Evolutionary conservation across 2,888 invertebrate genomes (phyloP).

Genomic region (Chloroclystis v-ata): DNA sequence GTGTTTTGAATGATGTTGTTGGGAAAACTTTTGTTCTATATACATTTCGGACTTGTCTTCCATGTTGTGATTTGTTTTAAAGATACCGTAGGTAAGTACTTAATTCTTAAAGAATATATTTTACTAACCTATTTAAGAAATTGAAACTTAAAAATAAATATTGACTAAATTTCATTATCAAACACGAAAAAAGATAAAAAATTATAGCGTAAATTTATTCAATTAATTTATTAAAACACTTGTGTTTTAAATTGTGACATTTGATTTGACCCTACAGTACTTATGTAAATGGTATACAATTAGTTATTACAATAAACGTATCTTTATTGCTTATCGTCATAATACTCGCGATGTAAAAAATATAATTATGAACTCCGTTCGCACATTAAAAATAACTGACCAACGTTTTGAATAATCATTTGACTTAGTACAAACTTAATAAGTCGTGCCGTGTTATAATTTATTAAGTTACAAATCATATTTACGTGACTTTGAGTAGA

Average conservation of each 20-base stretch:
- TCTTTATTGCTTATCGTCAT: conserved; percentile 28
- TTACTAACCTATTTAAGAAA: too few relatives aligned
- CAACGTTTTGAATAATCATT: not conserved
- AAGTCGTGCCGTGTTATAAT: too few relatives aligned
- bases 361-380: conserved; percentile 8
- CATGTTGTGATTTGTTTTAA: conserved; percentile 76
- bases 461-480: too few relatives aligned
- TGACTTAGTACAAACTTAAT: too few relatives aligned
- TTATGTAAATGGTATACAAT: conserved; percentile 10
- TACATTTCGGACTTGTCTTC: conserved; percentile 76
- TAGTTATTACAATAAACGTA: conserved; percentile 21
- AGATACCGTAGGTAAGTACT: conserved; percentile 65
- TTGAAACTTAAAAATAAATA: too few relatives aligned
- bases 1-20: conserved; percentile 73
- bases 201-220: not conserved
- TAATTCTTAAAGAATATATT: too few relatives aligned
- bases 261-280: not conserved
- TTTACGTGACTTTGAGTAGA: too few relatives aligned
- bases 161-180: too few relatives aligned
- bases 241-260: not conserved
- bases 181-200: too few relatives aligned
- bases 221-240: not conserved
- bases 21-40: conserved; percentile 71
- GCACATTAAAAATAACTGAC: not conserved
- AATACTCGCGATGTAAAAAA: conserved; percentile 18